Percentiles rank a stretch among this genome's conserved stretches.
Evolutionary conservation across 2,113 vertebrate genomes (phyloP).

Genomic region (Hyaena hyaena): DNA sequence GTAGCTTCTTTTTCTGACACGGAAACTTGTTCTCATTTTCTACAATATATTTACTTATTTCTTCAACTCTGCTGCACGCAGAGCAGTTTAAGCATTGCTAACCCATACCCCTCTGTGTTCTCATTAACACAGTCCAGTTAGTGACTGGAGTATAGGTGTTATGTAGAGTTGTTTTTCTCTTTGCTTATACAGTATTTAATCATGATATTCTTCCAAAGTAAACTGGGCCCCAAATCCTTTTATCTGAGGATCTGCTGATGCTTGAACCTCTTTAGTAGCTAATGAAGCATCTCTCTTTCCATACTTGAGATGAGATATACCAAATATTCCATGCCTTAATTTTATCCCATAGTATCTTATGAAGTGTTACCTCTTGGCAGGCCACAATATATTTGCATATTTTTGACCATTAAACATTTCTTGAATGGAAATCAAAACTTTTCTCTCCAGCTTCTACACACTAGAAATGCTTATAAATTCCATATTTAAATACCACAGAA

Average conservation of each 20-base stretch:
- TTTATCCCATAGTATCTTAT: not conserved
- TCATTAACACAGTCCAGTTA: not conserved
- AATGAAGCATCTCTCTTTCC: not conserved
- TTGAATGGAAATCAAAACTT: conserved; percentile 35
- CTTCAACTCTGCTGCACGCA: not conserved
- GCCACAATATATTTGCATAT: not conserved
- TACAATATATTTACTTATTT: not conserved
- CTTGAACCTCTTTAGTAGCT: not conserved
- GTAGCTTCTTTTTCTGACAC: not conserved
- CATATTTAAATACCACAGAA: not conserved
- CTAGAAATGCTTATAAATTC: not conserved
- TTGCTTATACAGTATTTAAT: not conserved
- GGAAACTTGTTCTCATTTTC: not conserved
- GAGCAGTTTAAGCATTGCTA: not conserved
- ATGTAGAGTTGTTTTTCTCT: not conserved
- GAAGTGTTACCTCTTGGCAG: not conserved
- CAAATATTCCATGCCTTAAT: not conserved
- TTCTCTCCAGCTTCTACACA: not conserved
- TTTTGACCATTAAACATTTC: not conserved
- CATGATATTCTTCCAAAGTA: not conserved
- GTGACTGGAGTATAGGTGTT: not conserved
- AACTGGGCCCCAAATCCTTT: not conserved
- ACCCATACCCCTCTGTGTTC: not conserved
- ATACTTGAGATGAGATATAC: not conserved
- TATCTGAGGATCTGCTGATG: not conserved